phyloP scores from a whole-genome alignment of 37 sponge, comb jelly and placozoan genomes.

The Ianthella basta region DNA sequence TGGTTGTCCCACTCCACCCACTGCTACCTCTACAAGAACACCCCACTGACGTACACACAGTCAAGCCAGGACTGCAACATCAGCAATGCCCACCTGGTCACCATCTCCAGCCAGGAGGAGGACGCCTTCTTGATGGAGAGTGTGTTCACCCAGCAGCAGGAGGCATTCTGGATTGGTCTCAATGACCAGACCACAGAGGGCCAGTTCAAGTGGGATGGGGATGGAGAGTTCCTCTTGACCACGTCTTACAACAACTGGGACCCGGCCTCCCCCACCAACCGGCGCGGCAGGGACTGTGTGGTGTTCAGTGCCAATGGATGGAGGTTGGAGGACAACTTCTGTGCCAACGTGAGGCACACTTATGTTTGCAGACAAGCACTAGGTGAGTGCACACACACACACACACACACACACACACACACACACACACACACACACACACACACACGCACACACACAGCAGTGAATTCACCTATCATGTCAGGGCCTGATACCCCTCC shows the following conservation, averaged over 20 bases:
- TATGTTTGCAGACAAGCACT: constrained; percentile 55
- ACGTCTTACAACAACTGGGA: constrained; percentile 48
- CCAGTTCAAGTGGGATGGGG: constrained; percentile 45
- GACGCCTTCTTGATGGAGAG: constrained; percentile 19
- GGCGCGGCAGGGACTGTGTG: constrained; percentile 54
- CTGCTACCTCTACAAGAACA: constrained; percentile 53
- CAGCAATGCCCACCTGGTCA: constrained; percentile 36
- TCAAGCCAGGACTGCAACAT: constrained; percentile 51
- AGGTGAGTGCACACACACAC: constrained; percentile 15
- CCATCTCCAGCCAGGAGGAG: constrained; percentile 40
- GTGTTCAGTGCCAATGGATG: constrained; percentile 56
- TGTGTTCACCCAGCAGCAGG: background rate
- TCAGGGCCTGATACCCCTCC: too few species aligned
- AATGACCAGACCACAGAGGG: constrained; percentile 63
- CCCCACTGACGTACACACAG: constrained; percentile 14
- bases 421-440: too few species aligned
- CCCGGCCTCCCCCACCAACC: constrained; percentile 8
- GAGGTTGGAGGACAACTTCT: constrained; percentile 38
- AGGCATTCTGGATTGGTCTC: constrained; percentile 74
- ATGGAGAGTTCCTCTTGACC: background rate
- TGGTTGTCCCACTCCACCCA: background rate
- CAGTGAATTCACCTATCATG: too few species aligned
- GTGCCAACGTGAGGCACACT: constrained; percentile 30
- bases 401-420: too few species aligned
- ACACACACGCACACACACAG: too few species aligned